Base-by-base conservation (phyloP, 1,140 invertebrate genomes). In the Kradibia gibbosae region DNA sequence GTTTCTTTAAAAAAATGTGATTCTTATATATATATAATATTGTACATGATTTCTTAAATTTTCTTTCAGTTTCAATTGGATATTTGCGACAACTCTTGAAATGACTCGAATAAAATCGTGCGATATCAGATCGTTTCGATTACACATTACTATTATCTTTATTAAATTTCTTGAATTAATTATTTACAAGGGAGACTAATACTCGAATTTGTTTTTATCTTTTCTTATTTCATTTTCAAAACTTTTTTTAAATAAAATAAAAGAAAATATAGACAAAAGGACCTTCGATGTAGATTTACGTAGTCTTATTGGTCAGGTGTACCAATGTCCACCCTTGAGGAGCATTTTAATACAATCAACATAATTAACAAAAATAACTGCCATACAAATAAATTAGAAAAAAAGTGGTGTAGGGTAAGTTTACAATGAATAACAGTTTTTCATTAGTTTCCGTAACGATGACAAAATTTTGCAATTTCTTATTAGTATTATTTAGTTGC, bases 111-210 rank as follows among this genome's bases (percentile, higher is more conserved):
- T 20, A 81, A 81, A 78, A 73, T 57, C 50, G 45, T 36, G 28
- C 55, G 55, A 8, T 73, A 7, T 57, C 42, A 74, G 42, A 22
- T 74, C 17, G 20, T 67, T 73, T n/a, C 45, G 28, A 34, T 75
- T 71, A 72, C 34, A 48, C 22, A n/a, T 81, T 57, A 62, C 70
- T 72, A 62, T 73, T 39, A 48, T 78, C 72, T 78, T 72, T 73
- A 65, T 76, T 77, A 76, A 72, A 76, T 48, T 55, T 81, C 15
- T 78, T 78, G 67, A 81, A 72, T 80, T 78, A 76, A n/a, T 83
- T 83, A 83, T 83, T 67, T 83, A 83, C 82, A 83, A 80, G 65
- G n/a, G 74, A 73, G 74, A 83, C 72, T 75, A 81, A 74, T 74
- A 55, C 48, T 75, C 45, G 42, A 67, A 81, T 75, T 75, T 34